Percentiles rank a stretch among this genome's conserved stretches.
Evolutionary conservation across 2,797 vertebrate species (phyloP).

Genomic region (Champsocephalus esox): DNA sequence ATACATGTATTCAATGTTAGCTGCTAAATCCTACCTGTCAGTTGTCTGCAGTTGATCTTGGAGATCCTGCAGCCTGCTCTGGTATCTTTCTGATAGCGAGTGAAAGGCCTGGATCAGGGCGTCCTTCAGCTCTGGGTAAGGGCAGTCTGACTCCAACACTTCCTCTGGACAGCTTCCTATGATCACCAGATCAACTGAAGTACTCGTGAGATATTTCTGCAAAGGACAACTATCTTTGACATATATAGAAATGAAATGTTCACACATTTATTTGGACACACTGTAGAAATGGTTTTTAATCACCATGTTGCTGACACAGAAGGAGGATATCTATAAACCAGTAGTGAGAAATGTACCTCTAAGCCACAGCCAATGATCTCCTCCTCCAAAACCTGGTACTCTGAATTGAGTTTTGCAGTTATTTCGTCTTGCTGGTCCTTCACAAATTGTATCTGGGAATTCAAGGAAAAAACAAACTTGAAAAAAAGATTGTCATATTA

Average conservation of each 20-base stretch:
- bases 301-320: constrained; percentile 4
- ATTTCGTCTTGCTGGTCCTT: constrained; percentile 87
- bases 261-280: constrained; percentile 11
- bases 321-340: background rate
- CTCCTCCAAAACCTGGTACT: constrained; percentile 82
- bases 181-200: constrained; percentile 56
- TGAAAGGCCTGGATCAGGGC: constrained; percentile 86
- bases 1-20: constrained; percentile 11
- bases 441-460: constrained; percentile 85
- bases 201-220: constrained; percentile 69
- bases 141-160: constrained; percentile 86
- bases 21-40: constrained; percentile 78
- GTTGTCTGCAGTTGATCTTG: constrained; percentile 79
- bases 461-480: constrained; percentile 16
- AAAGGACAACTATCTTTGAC: constrained; percentile 23
- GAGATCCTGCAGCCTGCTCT: constrained; percentile 78
- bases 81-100: constrained; percentile 83
- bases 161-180: constrained; percentile 81
- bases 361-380: constrained; percentile 75
- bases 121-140: constrained; percentile 87
- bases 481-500: background rate
- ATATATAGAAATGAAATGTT: background rate
- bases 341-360: constrained; percentile 67
- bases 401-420: constrained; percentile 82
- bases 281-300: background rate